Percentiles rank a stretch among this genome's conserved stretches.
phyloP scores from a whole-genome alignment of 2,888 invertebrate genomes.

The Phyllotreta striolata region DNA sequence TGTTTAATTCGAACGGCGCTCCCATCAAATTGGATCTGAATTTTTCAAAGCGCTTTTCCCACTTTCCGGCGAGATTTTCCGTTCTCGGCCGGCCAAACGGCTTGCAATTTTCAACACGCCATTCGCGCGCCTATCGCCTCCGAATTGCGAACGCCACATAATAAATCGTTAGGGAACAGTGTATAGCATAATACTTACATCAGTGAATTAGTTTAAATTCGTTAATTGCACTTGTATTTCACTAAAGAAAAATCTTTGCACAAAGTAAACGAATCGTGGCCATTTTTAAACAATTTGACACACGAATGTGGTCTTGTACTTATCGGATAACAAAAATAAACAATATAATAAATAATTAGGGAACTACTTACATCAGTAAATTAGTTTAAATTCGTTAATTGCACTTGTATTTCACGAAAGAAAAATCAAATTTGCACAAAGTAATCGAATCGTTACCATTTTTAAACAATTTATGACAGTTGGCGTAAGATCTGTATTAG shows the following conservation, averaged over 20 bases:
- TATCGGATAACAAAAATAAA: too few relatives aligned
- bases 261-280: too few relatives aligned
- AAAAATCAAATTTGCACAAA: too few relatives aligned
- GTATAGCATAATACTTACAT: background rate
- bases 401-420: too few relatives aligned
- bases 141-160: background rate
- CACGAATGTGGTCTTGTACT: too few relatives aligned
- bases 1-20: constrained; percentile 39
- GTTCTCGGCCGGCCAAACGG: constrained; percentile 2
- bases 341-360: background rate
- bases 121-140: background rate
- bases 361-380: background rate
- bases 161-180: background rate
- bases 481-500: too few relatives aligned
- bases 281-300: too few relatives aligned
- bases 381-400: background rate
- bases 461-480: too few relatives aligned
- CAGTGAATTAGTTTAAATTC: background rate
- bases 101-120: constrained; percentile 3
- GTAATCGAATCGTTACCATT: too few relatives aligned
- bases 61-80: constrained; percentile 11
- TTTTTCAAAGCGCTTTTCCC: constrained; percentile 25
- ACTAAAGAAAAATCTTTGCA: too few relatives aligned
- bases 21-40: constrained; percentile 41
- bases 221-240: too few relatives aligned